Conservation (phyloP, 2,888 invertebrate genomes). For the Junonia oenone region DNA sequence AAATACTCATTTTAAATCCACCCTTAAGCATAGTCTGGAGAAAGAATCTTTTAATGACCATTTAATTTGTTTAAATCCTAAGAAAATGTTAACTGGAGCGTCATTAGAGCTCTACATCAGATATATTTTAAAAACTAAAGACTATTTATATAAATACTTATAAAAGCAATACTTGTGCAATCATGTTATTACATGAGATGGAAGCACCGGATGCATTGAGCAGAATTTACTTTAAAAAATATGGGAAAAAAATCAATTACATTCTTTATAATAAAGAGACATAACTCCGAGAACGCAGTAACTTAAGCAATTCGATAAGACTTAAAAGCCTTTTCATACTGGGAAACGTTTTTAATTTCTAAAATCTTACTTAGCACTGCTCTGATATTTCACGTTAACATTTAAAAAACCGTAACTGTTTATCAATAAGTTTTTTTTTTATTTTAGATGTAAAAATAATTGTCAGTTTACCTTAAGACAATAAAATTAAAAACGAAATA, state of each 20-base stretch:
- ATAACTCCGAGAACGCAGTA: conserved; percentile 48
- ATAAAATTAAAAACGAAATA: neutral
- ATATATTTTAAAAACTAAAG: neutral
- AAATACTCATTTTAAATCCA: conserved; percentile 64
- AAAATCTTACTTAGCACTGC: neutral
- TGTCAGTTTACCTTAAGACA: too few relatives aligned
- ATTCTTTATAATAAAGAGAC: conserved; percentile 43
- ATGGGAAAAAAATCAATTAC: conserved; percentile 37
- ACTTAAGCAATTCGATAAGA: conserved; percentile 38
- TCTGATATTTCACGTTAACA: neutral
- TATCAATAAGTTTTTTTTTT: too few relatives aligned
- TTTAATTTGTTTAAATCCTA: conserved; percentile 56
- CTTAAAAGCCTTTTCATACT: conserved; percentile 43
- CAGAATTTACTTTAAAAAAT: conserved; percentile 41
- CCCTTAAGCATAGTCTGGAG: conserved; percentile 56
- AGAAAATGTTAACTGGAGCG: conserved; percentile 27
- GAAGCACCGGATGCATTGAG: conserved; percentile 39
- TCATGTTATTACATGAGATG: conserved; percentile 20
- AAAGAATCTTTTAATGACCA: conserved; percentile 57
- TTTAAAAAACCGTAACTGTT: too few relatives aligned
- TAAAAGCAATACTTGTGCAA: conserved; percentile 7
- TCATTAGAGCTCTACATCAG: neutral
- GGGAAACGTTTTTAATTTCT: conserved; percentile 2
- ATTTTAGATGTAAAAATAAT: too few relatives aligned
- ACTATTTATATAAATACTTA: neutral